Conservation (phyloP, 2,888 invertebrate species). For the Gymnoscelis rufifasciata region DNA sequence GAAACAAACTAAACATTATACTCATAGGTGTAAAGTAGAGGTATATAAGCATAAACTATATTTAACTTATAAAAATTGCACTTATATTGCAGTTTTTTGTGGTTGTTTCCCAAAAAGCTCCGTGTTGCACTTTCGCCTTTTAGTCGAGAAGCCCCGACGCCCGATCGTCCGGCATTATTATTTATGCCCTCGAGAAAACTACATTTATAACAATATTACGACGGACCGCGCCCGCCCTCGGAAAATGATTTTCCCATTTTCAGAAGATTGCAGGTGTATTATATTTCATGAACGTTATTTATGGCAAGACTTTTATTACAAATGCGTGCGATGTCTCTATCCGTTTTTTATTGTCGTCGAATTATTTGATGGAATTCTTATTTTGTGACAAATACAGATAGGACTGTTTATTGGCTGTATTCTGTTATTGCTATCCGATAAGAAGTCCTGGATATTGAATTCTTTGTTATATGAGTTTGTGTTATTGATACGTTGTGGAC, state of each 20-base stretch:
- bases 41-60: too few species aligned
- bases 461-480: constrained; percentile 39
- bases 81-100: too few species aligned
- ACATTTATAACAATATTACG: constrained; percentile 79
- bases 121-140: constrained; percentile 16
- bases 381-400: constrained; percentile 63
- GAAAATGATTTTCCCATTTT: constrained; percentile 79
- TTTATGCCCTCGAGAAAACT: constrained; percentile 73
- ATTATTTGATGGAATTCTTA: constrained; percentile 72
- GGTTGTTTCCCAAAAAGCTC: background rate
- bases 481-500: constrained; percentile 27
- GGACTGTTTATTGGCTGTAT: constrained; percentile 56
- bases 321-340: constrained; percentile 79
- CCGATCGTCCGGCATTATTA: constrained; percentile 69
- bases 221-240: constrained; percentile 75
- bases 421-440: constrained; percentile 50
- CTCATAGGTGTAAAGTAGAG: too few species aligned
- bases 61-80: too few species aligned
- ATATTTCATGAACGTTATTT: constrained; percentile 80
- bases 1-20: too few species aligned
- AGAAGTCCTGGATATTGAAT: constrained; percentile 45
- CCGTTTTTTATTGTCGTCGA: constrained; percentile 71
- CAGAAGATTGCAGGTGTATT: constrained; percentile 79
- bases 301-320: constrained; percentile 78
- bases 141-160: constrained; percentile 25